Evolutionary conservation across 2,888 invertebrate genomes (phyloP), one percentile per base, ranked within the genome.

Genomic region (Dexiosoma caninum): DNA sequence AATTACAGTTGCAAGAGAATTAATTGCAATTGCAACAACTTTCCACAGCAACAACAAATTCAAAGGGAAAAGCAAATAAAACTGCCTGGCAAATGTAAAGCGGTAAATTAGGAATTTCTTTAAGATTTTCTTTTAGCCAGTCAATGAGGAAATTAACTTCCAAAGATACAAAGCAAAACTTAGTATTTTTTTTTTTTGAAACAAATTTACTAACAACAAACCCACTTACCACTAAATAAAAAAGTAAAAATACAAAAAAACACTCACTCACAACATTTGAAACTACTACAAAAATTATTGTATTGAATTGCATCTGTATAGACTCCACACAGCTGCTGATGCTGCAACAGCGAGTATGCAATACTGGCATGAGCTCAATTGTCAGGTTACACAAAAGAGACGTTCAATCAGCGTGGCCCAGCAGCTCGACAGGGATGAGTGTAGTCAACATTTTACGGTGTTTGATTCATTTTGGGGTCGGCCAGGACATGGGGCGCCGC

Each of bases 401-500:
- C 90, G 91, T 84, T 88, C 87, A 70, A 84, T 86, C 74, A 87
- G 87, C 83, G 82, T 87, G 62, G 84, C 85, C 12, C 87, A 85
- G 81, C 88, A 88, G 79, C 83, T 85, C 75, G 95, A 95, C 42
- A 92, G 92, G 35, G 94, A 94, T 87, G 92, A 92, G 84, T 93
- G 93, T 74, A 92, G 92, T 62, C 91, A 91, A 82, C 96, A 96
- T 88, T 95, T 95, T 88, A 92, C 92, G 83, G 95, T 95, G 1
- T 95, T 95, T 93, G 93, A 93, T 59, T 92, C 93, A 9, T 92
- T 95, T 84, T 96, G 96, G 96, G 95, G 96, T 27, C 92, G 94
- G 55, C 95, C 95, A 0, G 96, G 96, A 0, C 94, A 90, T 83
- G 90, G 90, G 44, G 90, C 90, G 32, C 90, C 88, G 46, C 84